A percentile compares a stretch with the other conserved stretches of the same genome.
Conservation (phyloP, 1,140 invertebrate genomes). For the Papilio polytes region DNA sequence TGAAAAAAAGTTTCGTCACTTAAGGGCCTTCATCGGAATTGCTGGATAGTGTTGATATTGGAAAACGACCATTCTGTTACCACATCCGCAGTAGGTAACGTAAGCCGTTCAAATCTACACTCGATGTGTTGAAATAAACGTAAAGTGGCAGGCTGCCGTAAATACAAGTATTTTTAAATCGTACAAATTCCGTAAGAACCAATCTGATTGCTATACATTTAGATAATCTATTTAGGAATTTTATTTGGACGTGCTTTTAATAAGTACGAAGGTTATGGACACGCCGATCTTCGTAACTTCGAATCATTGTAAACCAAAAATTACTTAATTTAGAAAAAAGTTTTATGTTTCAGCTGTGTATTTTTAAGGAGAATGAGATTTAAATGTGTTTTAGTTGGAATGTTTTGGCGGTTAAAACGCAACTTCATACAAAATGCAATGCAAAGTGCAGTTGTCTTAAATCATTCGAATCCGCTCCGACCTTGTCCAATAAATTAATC, state of each 20-base stretch:
- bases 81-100: neutral
- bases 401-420: no score
- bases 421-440: neutral
- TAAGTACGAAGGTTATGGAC: neutral
- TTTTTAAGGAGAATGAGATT: neutral
- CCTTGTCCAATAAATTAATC: slow-evolving; percentile 10
- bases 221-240: slow-evolving; percentile 15
- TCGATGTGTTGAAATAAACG: neutral
- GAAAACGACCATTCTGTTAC: neutral
- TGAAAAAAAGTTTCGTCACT: no score
- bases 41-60: no score
- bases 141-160: neutral
- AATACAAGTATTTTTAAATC: slow-evolving; percentile 25
- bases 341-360: neutral
- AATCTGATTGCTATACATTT: neutral
- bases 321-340: neutral
- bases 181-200: neutral
- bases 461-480: neutral
- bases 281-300: neutral
- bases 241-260: slow-evolving; percentile 4
- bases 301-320: neutral
- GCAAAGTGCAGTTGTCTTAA: neutral
- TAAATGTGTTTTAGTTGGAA: no score
- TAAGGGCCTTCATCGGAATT: no score
- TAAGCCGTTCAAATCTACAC: neutral